Base-by-base conservation (phyloP, 1,140 invertebrate species). In the Heterodera carotae region DNA sequence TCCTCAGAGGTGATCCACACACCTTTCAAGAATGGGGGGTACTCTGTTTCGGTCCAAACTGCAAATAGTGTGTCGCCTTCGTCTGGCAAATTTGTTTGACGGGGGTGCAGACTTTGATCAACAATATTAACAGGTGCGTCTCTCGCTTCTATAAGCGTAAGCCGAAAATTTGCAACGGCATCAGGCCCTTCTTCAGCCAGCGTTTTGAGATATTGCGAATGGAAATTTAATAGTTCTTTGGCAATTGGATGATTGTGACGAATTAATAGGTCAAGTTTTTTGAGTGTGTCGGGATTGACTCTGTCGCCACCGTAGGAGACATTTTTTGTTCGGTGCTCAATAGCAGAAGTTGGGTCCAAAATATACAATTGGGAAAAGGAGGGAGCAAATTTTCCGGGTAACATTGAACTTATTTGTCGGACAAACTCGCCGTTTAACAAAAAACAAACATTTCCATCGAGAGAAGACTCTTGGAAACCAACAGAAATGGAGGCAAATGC, bases 401-500 rank as follows among this genome's bases (percentile, higher is more conserved):
- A 67, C 12, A 53, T 15, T 3, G 48, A 53, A 53, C 48, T 53
- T 4, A 53, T 53, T 3, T 15, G 33, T 12, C n/a, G 33, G 22
- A 68, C 66, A 68, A 68, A 68, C 22, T 25, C n/a, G 4, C 66
- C 66, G 22, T 68, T 68, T 1, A 68, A n/a, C 66, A 68, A 18
- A 27, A 34, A 68, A n/a, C 66, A 68, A 22, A 68, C 66, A 15
- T 15, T n/a, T 15, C 66, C 66, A n/a, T 27, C 33, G 5, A 18
- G 5, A 34, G 33, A 18, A 27, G 12, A n/a, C 25, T 68, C 66
- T 68, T 39, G 12, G 62, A n/a, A n/a, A 22, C 66, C 66, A 34
- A 68, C 66, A 22, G 33, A 68, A n/a, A 68, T n/a, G 18, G 66
- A 68, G 4, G 66, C 66, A 68, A 68, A 68, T 15, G 66, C 66